Conservation (phyloP, 2,797 vertebrate species). For the Meda fulgida region DNA sequence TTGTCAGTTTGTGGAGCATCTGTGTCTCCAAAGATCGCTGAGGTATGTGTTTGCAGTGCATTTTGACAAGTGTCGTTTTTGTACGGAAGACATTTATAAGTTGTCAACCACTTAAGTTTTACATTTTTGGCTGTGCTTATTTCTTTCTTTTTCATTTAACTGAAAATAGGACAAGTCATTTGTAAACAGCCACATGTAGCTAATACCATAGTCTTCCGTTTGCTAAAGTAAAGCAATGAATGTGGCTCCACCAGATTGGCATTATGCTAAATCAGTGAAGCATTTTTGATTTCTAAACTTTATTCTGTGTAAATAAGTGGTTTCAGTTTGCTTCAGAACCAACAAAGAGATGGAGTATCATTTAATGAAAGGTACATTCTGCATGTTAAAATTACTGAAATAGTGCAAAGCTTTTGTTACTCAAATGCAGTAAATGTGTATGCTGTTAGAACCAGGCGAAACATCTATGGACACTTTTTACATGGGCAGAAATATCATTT, state of each 20-base stretch:
- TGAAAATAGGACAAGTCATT: not conserved
- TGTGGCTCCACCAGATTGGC: not conserved
- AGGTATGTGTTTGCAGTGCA: slow-evolving; percentile 51
- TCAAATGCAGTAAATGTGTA: not conserved
- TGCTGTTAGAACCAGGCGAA: not conserved
- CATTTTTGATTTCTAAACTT: slow-evolving; percentile 13
- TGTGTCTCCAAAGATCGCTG: slow-evolving; percentile 42
- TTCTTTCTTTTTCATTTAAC: not conserved
- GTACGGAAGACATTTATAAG: slow-evolving; percentile 43
- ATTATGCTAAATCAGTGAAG: not conserved
- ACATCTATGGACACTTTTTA: not conserved
- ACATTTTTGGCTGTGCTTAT: slow-evolving; percentile 5
- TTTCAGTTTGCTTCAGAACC: not conserved
- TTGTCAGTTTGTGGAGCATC: slow-evolving; percentile 56
- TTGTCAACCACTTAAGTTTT: slow-evolving; percentile 30
- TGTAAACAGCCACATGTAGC: slow-evolving; percentile 17
- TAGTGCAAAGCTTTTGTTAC: not conserved
- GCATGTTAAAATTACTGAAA: not conserved
- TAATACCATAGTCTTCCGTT: slow-evolving; percentile 24
- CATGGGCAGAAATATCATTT: not conserved
- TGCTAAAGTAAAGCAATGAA: not conserved
- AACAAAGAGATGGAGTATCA: not conserved
- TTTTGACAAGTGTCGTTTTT: slow-evolving; percentile 34
- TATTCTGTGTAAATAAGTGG: slow-evolving; percentile 46
- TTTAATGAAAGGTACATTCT: not conserved